phyloP scores from a whole-genome alignment of 2,797 vertebrate species.

The Erpetoichthys calabaricus region DNA sequence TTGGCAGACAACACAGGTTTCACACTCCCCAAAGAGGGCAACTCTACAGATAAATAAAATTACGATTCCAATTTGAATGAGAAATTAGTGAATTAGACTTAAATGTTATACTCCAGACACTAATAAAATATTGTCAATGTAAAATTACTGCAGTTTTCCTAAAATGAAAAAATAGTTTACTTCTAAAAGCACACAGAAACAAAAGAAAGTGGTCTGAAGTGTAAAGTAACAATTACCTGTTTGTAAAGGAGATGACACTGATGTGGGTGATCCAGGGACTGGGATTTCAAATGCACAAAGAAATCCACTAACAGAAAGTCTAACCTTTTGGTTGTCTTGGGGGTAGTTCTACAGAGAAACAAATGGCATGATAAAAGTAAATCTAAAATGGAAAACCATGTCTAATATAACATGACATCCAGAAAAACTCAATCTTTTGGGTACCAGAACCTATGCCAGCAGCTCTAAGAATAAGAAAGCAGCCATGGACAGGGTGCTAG shows the following conservation, averaged over 20 bases:
- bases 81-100: no score
- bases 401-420: background rate
- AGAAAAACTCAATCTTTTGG: background rate
- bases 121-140: no score
- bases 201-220: no score
- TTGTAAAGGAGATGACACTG: conserved; percentile 59
- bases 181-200: no score
- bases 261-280: conserved; percentile 76
- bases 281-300: conserved; percentile 92
- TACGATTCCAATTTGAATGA: background rate
- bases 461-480: no score
- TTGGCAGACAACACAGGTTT: conserved; percentile 44
- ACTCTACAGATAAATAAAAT: conserved; percentile 30
- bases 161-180: no score
- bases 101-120: conserved; percentile 1
- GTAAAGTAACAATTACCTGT: conserved; percentile 49
- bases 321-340: conserved; percentile 93
- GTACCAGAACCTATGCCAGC: background rate
- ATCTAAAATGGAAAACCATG: background rate
- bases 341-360: conserved; percentile 70
- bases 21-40: conserved; percentile 49
- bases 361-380: background rate
- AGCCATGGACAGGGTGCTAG: no score
- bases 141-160: no score
- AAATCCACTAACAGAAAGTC: conserved; percentile 79